Conservation (phyloP, 2,888 invertebrate species). For the Drosophila nigritarsus region DNA sequence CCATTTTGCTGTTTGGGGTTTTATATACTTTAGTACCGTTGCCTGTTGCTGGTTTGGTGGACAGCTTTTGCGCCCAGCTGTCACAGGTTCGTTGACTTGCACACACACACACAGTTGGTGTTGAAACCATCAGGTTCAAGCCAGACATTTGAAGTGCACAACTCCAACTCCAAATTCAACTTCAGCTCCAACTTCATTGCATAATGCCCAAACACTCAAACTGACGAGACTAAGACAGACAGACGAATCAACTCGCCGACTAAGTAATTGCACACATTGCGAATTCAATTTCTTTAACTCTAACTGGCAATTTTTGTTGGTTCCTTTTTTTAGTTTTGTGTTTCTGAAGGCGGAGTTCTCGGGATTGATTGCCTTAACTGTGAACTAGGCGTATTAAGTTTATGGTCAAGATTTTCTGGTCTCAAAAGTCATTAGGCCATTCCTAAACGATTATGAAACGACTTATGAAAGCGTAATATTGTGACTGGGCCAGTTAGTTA, state of each 20-base stretch:
- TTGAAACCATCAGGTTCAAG: conserved; percentile 74
- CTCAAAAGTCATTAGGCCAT: not conserved
- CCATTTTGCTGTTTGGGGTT: conserved; percentile 64
- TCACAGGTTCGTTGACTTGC: conserved; percentile 76
- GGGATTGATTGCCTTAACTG: conserved; percentile 8
- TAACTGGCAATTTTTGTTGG: conserved; percentile 39
- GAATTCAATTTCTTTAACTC: conserved; percentile 49
- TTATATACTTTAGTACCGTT: conserved; percentile 72
- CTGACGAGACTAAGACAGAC: conserved; percentile 10
- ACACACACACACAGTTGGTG: conserved; percentile 47
- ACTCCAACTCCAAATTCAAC: conserved; percentile 6
- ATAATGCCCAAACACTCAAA: conserved; percentile 50
- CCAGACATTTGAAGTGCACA: conserved; percentile 56
- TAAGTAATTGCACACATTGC: conserved; percentile 49
- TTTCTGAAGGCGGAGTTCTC: conserved; percentile 1
- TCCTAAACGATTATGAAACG: not conserved
- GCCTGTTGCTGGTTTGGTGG: conserved; percentile 27
- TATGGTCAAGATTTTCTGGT: conserved; percentile 13
- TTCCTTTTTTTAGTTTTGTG: not conserved
- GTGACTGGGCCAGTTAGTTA: not conserved
- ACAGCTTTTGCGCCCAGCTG: conserved; percentile 71
- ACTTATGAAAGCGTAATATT: not conserved
- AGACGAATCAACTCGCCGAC: conserved; percentile 28
- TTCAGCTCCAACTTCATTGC: conserved; percentile 48
- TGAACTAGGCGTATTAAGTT: conserved; percentile 12